Conservation (phyloP, 2,113 vertebrate species). For the Chitala chitala region DNA sequence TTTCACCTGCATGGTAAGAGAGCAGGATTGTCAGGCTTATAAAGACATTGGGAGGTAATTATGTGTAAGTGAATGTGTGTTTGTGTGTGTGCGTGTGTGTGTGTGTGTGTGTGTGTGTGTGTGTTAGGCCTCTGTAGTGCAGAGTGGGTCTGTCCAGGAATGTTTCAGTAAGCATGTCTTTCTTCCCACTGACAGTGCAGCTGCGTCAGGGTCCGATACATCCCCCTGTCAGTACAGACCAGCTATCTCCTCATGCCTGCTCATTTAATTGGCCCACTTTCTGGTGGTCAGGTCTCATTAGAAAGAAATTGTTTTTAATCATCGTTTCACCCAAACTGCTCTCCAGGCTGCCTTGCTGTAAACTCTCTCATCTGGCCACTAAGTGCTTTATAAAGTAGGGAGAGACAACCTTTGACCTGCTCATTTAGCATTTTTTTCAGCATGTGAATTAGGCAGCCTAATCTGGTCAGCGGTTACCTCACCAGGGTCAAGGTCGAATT, state of each 20-base stretch:
- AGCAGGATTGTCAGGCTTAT: too few relatives aligned
- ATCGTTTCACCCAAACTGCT: constrained; percentile 68
- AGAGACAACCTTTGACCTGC: constrained; percentile 56
- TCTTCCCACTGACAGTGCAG: constrained; percentile 50
- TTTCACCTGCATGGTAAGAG: too few relatives aligned
- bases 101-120: not conserved
- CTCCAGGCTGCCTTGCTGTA: constrained; percentile 69
- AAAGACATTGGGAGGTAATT: too few relatives aligned
- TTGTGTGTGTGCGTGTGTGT: not conserved
- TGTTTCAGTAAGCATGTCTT: too few relatives aligned
- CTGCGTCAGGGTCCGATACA: too few relatives aligned
- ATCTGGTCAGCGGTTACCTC: constrained; percentile 45
- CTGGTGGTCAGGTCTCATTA: constrained; percentile 77
- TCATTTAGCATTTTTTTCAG: constrained; percentile 43
- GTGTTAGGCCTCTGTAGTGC: constrained; percentile 46
- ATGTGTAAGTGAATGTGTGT: too few relatives aligned
- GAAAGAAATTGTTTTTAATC: constrained; percentile 82
- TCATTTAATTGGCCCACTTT: constrained; percentile 65
- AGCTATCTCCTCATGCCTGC: constrained; percentile 59
- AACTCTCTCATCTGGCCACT: constrained; percentile 58
- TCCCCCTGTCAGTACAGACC: constrained; percentile 46
- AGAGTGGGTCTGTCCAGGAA: too few relatives aligned
- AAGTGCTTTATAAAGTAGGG: constrained; percentile 66
- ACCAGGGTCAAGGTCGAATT: constrained; percentile 46
- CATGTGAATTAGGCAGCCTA: constrained; percentile 47